Percentiles rank a stretch among this genome's conserved stretches.
Conservation (phyloP, 2,113 vertebrate genomes). For the Nerophis ophidion region DNA sequence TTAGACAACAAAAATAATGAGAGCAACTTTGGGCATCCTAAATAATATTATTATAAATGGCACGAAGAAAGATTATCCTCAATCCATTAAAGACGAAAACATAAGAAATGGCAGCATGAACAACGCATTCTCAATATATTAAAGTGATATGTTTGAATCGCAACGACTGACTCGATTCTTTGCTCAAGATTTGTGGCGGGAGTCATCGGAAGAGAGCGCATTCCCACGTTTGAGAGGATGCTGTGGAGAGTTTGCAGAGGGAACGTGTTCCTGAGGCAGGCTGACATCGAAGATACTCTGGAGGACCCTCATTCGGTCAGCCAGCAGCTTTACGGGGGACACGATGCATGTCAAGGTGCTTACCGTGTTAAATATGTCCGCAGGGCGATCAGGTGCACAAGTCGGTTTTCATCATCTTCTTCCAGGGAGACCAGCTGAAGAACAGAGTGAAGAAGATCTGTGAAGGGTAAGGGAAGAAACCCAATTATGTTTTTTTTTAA, state of each 20-base stretch:
- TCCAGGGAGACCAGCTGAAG: constrained; percentile 97
- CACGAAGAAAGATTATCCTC: no score
- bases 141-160: no score
- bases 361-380: constrained; percentile 9
- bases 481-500: not conserved
- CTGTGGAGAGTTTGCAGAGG: constrained; percentile 97
- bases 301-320: constrained; percentile 90
- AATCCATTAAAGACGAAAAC: no score
- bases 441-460: constrained; percentile 98
- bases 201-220: constrained; percentile 90
- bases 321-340: not conserved
- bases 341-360: not conserved
- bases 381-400: constrained; percentile 95
- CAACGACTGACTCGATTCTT: not conserved
- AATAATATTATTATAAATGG: no score
- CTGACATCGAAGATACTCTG: constrained; percentile 90
- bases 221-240: constrained; percentile 97
- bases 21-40: no score
- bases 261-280: constrained; percentile 93
- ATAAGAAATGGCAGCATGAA: no score
- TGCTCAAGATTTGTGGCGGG: constrained; percentile 88
- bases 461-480: constrained; percentile 77
- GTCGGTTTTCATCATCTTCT: constrained; percentile 98
- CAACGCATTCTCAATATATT: no score
- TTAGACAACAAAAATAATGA: no score